Evolutionary conservation across 2,113 vertebrate species (phyloP).

Genomic region (Laticauda colubrina): DNA sequence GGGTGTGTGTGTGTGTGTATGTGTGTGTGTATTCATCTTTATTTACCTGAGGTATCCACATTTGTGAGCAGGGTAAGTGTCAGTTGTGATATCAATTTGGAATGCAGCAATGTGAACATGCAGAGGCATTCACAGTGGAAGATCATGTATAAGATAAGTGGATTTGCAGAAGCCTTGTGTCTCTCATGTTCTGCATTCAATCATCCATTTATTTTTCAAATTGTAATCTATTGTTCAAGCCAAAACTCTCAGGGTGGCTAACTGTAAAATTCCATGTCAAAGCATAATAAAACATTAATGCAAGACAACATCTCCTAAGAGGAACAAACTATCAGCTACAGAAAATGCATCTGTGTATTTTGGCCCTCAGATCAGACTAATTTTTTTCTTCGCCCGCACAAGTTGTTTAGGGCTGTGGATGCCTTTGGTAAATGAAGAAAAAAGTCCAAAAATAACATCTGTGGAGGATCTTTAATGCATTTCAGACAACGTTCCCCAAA

Average conservation of each 20-base stretch:
- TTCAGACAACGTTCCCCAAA: not conserved
- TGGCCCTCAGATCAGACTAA: not conserved
- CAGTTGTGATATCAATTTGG: not conserved
- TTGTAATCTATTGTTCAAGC: not conserved
- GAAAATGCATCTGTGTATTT: not conserved
- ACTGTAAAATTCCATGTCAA: not conserved
- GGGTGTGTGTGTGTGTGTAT: too few species aligned
- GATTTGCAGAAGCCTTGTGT: not conserved
- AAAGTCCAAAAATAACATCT: not conserved
- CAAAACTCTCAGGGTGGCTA: not conserved
- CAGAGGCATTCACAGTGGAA: not conserved
- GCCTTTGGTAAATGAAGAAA: slow-evolving; percentile 1
- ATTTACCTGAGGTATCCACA: not conserved
- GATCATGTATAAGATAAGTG: not conserved
- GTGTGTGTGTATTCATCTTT: not conserved
- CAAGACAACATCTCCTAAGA: not conserved
- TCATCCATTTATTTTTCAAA: not conserved
- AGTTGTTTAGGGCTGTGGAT: not conserved
- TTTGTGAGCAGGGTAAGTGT: not conserved
- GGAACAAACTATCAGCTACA: not conserved
- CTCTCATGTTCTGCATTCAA: not conserved
- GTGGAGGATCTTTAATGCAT: not conserved
- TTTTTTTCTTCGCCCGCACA: not conserved
- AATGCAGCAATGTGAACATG: not conserved
- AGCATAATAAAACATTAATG: not conserved